Evolutionary conservation across 30 jellyfish, hydroid and myxozoan genomes (phyloP), one percentile per base, ranked within the genome.

Genomic region (Aurelia sp.): DNA sequence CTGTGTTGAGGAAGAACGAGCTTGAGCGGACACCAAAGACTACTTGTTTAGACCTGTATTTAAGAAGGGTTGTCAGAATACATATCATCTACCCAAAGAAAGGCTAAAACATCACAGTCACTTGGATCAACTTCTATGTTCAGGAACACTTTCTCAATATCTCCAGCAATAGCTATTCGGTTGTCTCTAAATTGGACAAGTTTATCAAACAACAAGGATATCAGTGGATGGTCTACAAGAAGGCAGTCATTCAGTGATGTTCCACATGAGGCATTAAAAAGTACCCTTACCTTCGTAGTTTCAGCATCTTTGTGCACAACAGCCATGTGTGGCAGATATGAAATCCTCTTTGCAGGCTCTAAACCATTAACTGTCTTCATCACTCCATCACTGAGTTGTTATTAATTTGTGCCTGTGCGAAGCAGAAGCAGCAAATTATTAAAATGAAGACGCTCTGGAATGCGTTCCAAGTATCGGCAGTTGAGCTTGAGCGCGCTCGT

Each of bases 221-320:
- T 76, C 0, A 86, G 18, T 69, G 84, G 31, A 13, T 80, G 86
- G 19, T 92, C 92, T 58, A 61, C 44, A 57, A 57, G 89, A 20
- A 86, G 78, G 64, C 96, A 86, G 47, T 75, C n/a, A n/a, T 92
- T 76, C 27, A 86, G 65, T 22, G 96, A 86, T 31, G 35, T 62
- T 47, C 67, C 85, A 63, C 65, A 41, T 20, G 47, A 75, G 4
- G 80, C 75, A 47, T 74, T 84, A 61, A 18, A 74, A 10, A 86
- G 87, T 5, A 86, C 63, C 5, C 91, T 57, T 13, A 82, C 63
- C 59, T 82, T 82, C 3, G 92, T 82, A 18, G 92, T 82, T 22
- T 41, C 66, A 8, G 78, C 80, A 22, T 47, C 53, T 20, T 82
- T 47, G 41, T 90, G 21, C 44, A 82, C 63, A 17, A 76, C 96